Base-by-base conservation (phyloP, 64 coral and sea anemone species). In the Acropora tenuis region DNA sequence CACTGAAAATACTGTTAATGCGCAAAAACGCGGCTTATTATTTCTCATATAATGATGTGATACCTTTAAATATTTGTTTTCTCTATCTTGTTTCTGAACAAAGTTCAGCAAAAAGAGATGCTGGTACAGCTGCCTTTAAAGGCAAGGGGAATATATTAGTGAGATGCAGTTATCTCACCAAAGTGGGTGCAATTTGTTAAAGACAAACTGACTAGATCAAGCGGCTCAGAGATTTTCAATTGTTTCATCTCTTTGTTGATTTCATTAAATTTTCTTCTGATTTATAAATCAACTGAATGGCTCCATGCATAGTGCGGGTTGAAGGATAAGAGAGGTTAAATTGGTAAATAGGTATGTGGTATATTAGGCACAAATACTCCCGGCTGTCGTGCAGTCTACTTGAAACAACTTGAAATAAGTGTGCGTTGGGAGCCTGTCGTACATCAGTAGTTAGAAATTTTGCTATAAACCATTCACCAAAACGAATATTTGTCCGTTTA, bases 11-110 rank as follows among this genome's bases (percentile, higher is more conserved):
- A 73, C n/a, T 40, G 69, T 40, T 40, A 73, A 73, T 41, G 69
- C 69, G 69, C 69, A 20, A 73, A 73, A 73, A 73, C 0, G 69
- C 8, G 69, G 69, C 18, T 63, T 40, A 73, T 73, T 73, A 73
- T 73, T 73, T 73, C 18, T 73, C 69, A 73, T 73, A 63, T 40
- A 40, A 40, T 3, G 40, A 20, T 73, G 6, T 73, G 69, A 73
- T 73, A 63, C 69, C 69, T 20, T 73, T 73, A 30, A 30, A 73
- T 73, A 73, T 73, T 73, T 73, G 69, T 73, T 73, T 73, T 73
- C 69, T 42, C 43, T 76, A 76, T 15, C 74, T 76, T 76, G 74
- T 76, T 76, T 44, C 74, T 13, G 74, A 76, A 76, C 74, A 76
- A 76, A 45, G 42, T 47, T 13, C 40, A 42, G 46, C 74, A 0